Evolutionary conservation across 2,888 invertebrate genomes (phyloP).

Genomic region (Corbicula japonica): DNA sequence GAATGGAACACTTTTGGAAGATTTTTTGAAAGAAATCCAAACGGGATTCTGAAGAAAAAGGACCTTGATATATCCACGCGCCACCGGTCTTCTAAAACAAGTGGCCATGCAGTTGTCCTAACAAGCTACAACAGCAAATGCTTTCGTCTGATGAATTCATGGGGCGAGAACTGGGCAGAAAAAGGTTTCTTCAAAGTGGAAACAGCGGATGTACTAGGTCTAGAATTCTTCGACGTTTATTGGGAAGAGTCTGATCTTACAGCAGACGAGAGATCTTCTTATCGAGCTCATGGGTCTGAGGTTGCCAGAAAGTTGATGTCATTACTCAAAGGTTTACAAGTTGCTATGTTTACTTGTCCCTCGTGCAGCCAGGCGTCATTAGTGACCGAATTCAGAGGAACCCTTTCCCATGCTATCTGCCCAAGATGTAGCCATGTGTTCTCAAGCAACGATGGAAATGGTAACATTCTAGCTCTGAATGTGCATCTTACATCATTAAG

Average conservation of each 20-base stretch:
- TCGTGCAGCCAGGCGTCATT: not conserved
- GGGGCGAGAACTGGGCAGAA: slow-evolving; percentile 26
- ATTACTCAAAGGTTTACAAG: not conserved
- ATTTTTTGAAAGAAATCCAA: slow-evolving; percentile 8
- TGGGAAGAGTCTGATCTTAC: slow-evolving; percentile 15
- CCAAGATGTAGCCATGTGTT: not conserved
- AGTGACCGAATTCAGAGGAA: not conserved
- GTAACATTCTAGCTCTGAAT: not conserved
- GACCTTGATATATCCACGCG: not conserved
- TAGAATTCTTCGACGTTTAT: slow-evolving; percentile 28
- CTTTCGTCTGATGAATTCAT: slow-evolving; percentile 26
- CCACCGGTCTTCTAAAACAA: not conserved
- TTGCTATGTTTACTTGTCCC: not conserved
- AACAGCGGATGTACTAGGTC: slow-evolving; percentile 8
- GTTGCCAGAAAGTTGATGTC: slow-evolving; percentile 18
- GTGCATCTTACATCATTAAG: not conserved
- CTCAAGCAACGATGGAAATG: not conserved
- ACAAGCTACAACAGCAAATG: too few species aligned
- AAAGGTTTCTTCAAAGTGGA: slow-evolving; percentile 24
- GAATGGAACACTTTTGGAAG: slow-evolving; percentile 15
- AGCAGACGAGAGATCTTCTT: not conserved
- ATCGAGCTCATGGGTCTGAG: slow-evolving; percentile 11
- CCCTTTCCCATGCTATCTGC: not conserved
- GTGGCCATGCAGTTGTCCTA: slow-evolving; percentile 27
- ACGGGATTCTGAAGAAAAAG: slow-evolving; percentile 3